phyloP scores from a whole-genome alignment of 2,797 vertebrate genomes.

The Bovichtus variegatus region DNA sequence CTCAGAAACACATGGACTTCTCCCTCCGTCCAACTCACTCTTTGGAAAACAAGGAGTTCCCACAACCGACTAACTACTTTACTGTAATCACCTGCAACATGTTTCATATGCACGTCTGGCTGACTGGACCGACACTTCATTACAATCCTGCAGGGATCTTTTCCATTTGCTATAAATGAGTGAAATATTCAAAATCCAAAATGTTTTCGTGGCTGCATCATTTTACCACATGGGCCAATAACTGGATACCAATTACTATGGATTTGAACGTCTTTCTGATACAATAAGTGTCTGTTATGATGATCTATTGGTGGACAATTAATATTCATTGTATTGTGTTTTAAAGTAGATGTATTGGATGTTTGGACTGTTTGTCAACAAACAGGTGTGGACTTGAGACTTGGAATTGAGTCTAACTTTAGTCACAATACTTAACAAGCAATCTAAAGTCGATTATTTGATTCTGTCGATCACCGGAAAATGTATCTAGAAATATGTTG shows the following conservation, averaged over 20 bases:
- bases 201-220: too few relatives aligned
- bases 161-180: not conserved
- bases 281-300: not conserved
- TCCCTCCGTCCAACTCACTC: constrained; percentile 14
- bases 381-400: too few relatives aligned
- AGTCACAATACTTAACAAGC: too few relatives aligned
- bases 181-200: not conserved
- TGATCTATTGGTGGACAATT: too few relatives aligned
- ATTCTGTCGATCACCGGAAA: too few relatives aligned
- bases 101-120: not conserved
- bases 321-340: too few relatives aligned
- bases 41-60: not conserved
- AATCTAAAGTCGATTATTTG: too few relatives aligned
- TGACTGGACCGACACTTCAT: not conserved
- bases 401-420: too few relatives aligned
- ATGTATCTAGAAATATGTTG: too few relatives aligned
- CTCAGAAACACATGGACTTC: constrained; percentile 62
- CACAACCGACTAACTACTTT: not conserved
- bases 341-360: not conserved
- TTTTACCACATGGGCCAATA: too few relatives aligned
- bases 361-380: not conserved
- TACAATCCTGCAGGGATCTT: too few relatives aligned
- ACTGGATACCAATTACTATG: not conserved
- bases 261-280: not conserved
- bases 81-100: not conserved